Evolutionary conservation across 2,797 vertebrate species (phyloP), one percentile per base, ranked within the genome.

Genomic region (Austrolebias charrua): DNA sequence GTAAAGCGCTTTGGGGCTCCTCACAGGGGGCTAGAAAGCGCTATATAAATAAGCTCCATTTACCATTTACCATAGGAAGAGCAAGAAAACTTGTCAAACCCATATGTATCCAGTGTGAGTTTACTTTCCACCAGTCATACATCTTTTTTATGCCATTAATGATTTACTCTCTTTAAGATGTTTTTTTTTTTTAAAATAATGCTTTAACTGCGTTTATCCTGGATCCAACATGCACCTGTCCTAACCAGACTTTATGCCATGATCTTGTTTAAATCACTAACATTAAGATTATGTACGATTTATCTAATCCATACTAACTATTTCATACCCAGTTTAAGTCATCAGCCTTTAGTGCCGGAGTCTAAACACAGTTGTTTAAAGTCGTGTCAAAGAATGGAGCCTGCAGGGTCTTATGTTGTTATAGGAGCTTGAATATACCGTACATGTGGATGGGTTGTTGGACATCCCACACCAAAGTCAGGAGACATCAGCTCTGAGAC

Each of bases 311-410:
- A 14, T 59, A 29, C 38, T n/a, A 63, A 35, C 59, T 54, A 38
- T 65, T 73, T 7, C 55, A 28, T 12, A 1, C 19, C 40, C 72
- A 60, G 60, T 66, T 68, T 75, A 13, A n/a, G 8, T 47, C 6
- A 1, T 56, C 40, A 13, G 61, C 35, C 53, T 11, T 57, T 40
- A 31, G 56, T 5, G 33, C 11, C 55, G 63, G 50, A 60, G 24
- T 60, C 55, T 18, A n/a, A 2, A 16, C 29, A 38, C 10, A 38
- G 35, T 9, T 10, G 78, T 76, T 66, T 80, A 72, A 80, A 78
- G 71, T 57, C 55, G 29, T 69, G 81, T 71, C 78, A 53, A 31
- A 80, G 78, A 83, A 79, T 66, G 83, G 35, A 88, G 83, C 61
- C 3, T 45, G 60, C 61, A 35, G 60, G 73, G 61, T 71, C 56